Conservation (phyloP, 2,888 invertebrate genomes). For the Euplexia lucipara region DNA sequence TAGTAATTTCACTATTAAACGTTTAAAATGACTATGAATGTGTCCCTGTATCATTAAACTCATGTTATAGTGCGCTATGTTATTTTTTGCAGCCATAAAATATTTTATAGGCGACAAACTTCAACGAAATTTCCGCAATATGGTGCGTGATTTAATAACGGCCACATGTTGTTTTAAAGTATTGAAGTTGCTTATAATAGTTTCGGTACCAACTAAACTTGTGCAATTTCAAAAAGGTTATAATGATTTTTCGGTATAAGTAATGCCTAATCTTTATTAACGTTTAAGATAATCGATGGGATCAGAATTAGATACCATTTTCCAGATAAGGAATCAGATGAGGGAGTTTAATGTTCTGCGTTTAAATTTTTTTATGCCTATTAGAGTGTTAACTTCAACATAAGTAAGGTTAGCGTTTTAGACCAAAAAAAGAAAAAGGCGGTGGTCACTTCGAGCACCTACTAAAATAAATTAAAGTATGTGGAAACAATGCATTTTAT, state of each 20-base stretch:
- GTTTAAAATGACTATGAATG: conserved; percentile 42
- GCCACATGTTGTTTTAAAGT: conserved; percentile 68
- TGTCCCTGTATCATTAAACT: conserved; percentile 56
- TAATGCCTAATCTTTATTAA: background rate
- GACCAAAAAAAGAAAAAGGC: too few species aligned
- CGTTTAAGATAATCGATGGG: background rate
- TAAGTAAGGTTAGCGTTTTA: too few species aligned
- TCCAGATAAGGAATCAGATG: background rate
- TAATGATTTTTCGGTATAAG: conserved; percentile 2
- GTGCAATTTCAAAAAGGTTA: conserved; percentile 23
- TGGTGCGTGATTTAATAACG: conserved; percentile 76
- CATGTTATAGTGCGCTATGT: conserved; percentile 56
- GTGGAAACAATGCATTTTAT: too few species aligned
- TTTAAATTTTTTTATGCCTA: background rate
- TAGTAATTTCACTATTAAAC: conserved; percentile 18
- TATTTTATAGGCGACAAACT: conserved; percentile 69
- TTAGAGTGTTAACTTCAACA: too few species aligned
- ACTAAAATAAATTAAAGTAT: too few species aligned
- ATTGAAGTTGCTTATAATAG: conserved; percentile 64
- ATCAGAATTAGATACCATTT: too few species aligned
- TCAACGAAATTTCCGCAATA: conserved; percentile 72
- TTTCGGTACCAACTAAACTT: conserved; percentile 47
- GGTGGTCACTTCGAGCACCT: too few species aligned
- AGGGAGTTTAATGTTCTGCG: background rate
- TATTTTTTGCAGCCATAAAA: conserved; percentile 69